phyloP scores from a whole-genome alignment of 2,797 vertebrate genomes.

The Delichon dasypus region DNA sequence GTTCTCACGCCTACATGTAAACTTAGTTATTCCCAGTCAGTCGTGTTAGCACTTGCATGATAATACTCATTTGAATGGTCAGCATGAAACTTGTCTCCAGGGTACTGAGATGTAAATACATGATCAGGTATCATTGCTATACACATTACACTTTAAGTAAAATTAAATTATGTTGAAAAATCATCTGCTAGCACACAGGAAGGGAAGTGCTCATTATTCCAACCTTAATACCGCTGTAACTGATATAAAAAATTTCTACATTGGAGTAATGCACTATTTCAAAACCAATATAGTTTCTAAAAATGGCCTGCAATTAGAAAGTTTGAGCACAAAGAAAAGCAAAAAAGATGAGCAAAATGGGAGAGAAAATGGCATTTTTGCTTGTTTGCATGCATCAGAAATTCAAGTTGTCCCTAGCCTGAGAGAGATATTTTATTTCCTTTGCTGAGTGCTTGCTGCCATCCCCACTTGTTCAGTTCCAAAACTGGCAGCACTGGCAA shows the following conservation, averaged over 20 bases:
- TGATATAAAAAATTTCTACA: conserved; percentile 2
- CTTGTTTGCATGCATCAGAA: not conserved
- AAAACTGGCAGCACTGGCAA: not conserved
- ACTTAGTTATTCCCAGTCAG: conserved; percentile 18
- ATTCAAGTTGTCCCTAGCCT: not conserved
- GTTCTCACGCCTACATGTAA: conserved; percentile 29
- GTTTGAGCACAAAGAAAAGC: not conserved
- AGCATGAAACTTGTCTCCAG: conserved; percentile 33
- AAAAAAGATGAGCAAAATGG: not conserved
- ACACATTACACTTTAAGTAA: conserved; percentile 24
- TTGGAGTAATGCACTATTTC: conserved; percentile 14
- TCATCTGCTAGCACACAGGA: not conserved
- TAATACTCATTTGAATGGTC: conserved; percentile 23
- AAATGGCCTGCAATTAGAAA: not conserved
- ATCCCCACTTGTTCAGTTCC: not conserved
- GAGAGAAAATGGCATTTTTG: not conserved
- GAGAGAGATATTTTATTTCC: not conserved
- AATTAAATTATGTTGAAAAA: conserved; percentile 52
- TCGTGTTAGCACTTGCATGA: conserved; percentile 31
- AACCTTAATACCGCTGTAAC: not conserved
- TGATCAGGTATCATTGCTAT: conserved; percentile 22
- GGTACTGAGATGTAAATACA: conserved; percentile 12
- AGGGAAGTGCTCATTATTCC: not conserved
- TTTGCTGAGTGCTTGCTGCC: not conserved
- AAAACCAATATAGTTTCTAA: conserved; percentile 25